Conservation (phyloP, 1,140 invertebrate species). For the Orius laevigatus region DNA sequence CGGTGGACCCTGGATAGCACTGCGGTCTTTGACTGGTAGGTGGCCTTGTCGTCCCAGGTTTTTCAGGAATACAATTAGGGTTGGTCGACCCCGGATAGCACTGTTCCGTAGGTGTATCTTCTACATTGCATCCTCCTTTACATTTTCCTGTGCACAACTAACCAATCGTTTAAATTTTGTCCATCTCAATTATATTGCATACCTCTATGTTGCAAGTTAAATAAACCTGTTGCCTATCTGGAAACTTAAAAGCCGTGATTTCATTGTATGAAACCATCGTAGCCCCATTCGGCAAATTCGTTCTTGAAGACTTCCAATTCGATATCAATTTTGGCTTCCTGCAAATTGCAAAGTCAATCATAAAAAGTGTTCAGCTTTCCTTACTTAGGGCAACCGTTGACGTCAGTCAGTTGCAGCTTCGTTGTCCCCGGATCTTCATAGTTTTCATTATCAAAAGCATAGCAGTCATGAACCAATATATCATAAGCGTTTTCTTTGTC, state of each 20-base stretch:
- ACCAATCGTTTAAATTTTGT: not conserved
- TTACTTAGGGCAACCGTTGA: constrained; percentile 46
- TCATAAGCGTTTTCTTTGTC: constrained; percentile 45
- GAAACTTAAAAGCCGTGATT: constrained; percentile 55
- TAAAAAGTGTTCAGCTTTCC: no score
- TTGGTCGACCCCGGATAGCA: constrained; percentile 21
- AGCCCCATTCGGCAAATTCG: constrained; percentile 37
- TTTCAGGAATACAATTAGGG: constrained; percentile 19
- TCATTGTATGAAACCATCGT: constrained; percentile 47
- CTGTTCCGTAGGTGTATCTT: constrained; percentile 22
- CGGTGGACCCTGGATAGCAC: constrained; percentile 25
- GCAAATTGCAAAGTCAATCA: constrained; percentile 17
- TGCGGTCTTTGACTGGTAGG: constrained; percentile 5
- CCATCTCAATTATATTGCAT: constrained; percentile 12
- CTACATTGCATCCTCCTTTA: constrained; percentile 21
- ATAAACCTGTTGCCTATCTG: constrained; percentile 50
- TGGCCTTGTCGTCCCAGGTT: constrained; percentile 25
- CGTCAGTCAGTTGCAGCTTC: constrained; percentile 44
- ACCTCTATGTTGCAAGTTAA: constrained; percentile 59
- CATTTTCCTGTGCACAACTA: constrained; percentile 27
- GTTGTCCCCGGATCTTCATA: constrained; percentile 40
- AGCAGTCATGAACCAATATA: constrained; percentile 51
- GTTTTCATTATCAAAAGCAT: constrained; percentile 48
- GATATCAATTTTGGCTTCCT: constrained; percentile 50
- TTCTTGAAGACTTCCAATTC: constrained; percentile 40